Conservation (phyloP, 2,113 vertebrate genomes). For the Mesoclemmys tuberculata region DNA sequence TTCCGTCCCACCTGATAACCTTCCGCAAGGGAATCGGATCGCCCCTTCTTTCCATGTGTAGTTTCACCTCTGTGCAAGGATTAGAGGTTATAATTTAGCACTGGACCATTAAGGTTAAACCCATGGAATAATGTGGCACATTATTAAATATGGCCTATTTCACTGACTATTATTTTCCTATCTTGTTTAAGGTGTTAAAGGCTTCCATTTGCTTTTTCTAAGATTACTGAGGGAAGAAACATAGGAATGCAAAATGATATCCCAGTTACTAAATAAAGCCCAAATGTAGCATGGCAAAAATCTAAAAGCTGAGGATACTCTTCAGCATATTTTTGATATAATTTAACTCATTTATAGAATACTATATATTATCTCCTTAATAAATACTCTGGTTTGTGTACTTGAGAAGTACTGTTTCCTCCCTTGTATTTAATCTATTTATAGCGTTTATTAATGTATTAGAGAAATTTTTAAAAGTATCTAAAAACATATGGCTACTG, state of each 20-base stretch:
- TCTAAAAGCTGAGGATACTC: not conserved
- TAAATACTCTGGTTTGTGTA: not conserved
- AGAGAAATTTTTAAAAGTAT: not conserved
- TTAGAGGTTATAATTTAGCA: not conserved
- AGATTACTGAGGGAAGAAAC: not conserved
- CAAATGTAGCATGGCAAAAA: not conserved
- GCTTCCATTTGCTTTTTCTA: not conserved
- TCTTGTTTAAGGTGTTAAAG: not conserved
- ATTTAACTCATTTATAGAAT: not conserved
- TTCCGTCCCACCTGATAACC: not conserved
- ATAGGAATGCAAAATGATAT: not conserved
- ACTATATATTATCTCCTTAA: not conserved
- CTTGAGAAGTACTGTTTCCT: not conserved
- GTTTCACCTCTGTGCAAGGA: not conserved
- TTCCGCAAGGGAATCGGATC: not conserved
- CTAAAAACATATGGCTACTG: not conserved
- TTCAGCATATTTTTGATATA: not conserved
- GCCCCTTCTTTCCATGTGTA: not conserved
- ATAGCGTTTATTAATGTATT: not conserved
- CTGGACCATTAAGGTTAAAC: not conserved
- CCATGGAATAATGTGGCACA: not conserved
- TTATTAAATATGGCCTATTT: not conserved
- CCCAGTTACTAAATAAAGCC: not conserved
- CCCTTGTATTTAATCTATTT: not conserved
- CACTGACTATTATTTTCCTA: not conserved